Base-by-base conservation (phyloP, 1,140 invertebrate species). In the Vollenhovia emeryi region DNA sequence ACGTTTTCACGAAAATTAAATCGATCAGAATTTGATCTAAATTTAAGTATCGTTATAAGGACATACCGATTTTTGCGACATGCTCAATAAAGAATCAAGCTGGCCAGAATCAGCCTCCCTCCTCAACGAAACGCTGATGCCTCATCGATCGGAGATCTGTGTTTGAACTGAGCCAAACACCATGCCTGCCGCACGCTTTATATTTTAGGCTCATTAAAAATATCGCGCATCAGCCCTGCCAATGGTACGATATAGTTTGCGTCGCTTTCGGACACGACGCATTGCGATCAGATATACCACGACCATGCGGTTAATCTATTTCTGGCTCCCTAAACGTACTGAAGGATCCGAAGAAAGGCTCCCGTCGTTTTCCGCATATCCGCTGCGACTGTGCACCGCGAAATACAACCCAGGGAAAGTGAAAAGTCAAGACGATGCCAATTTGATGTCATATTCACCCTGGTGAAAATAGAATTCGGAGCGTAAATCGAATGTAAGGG, bases 191-290 rank as follows among this genome's bases (percentile, higher is more conserved):
- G 13, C 2, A 2, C 45, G 45, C 62, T 90, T 90, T 91, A 91
- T 87, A 85, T 82, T 83, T 76, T 57, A 24, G 52, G 7, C 21
- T 89, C 71, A 90, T 88, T 91, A 91, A 93, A 94, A 92, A 94
- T 92, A 93, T 84, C 80, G 45, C 55, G 4, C 18, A 4, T 5
- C 8, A 52, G 9, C 64, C 60, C 13, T 91, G 90, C 92, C 91
- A 94, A 92, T 91, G 64, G 89, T 88, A 92, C 43, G 82, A 89
- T 93, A 90, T 93, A 93, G 89, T 69, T 74, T 83, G 55, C 43
- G 55, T 40, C 27, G 60, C n/a, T 59, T 68, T 50, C 40, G 75
- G 66, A 43, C n/a, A 64, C 45, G 36, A 50, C 13, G 62, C 15
- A 36, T 82, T 40, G 24, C 30, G n/a, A 62, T 62, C 40, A 50